These are phyloP conservation scores for Prionchulus punctatus DNA, from an alignment of 2,888 invertebrate genomes.

Conservation along the genomic window DNA sequence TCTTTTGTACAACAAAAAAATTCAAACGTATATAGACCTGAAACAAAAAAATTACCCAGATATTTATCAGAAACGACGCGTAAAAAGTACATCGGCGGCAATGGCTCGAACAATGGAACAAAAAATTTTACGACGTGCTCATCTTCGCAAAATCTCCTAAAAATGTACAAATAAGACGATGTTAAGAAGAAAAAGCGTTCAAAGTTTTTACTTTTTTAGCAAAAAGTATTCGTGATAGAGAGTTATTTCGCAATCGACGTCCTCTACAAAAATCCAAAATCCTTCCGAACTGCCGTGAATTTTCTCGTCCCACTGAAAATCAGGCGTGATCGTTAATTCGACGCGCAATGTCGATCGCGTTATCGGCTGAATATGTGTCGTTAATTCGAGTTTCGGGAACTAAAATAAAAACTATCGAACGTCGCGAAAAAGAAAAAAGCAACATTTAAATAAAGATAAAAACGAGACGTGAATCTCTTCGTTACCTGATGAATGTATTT, in stretches of 20 bases:
- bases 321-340: slow-evolving; percentile 89
- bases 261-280: slow-evolving; percentile 49
- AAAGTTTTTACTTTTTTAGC: slow-evolving; percentile 48
- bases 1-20: neutral
- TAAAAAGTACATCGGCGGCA: slow-evolving; percentile 94
- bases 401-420: slow-evolving; percentile 13
- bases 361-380: slow-evolving; percentile 93
- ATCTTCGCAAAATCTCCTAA: slow-evolving; percentile 71
- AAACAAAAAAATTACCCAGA: slow-evolving; percentile 32
- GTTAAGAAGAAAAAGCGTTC: neutral
- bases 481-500: slow-evolving; percentile 68
- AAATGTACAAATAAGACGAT: slow-evolving; percentile 5
- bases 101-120: slow-evolving; percentile 92
- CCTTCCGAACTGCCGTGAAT: slow-evolving; percentile 50
- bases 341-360: slow-evolving; percentile 72
- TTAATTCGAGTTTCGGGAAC: slow-evolving; percentile 83
- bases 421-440: neutral
- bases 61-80: slow-evolving; percentile 43
- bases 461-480: neutral
- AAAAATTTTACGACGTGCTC: slow-evolving; percentile 94
- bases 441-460: neutral
- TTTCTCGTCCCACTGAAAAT: slow-evolving; percentile 98
- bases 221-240: slow-evolving; percentile 90
- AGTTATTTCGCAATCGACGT: slow-evolving; percentile 48
- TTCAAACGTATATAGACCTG: neutral